Conservation (phyloP, 2,888 invertebrate species). For the Argynnis bischoffii region DNA sequence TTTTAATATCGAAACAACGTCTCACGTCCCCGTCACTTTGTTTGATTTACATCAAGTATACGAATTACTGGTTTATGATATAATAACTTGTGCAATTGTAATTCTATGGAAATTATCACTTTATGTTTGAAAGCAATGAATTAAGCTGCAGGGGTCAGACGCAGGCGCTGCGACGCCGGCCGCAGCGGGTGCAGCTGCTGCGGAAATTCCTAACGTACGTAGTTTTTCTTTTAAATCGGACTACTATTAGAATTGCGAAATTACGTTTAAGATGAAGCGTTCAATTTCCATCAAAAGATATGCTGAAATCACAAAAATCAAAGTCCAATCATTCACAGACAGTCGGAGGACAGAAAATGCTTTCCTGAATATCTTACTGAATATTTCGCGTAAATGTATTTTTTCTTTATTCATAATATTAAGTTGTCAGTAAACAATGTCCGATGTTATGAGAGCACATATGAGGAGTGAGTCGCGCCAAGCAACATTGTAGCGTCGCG, state of each 20-base stretch:
- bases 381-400: no score
- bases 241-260: background rate
- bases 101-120: constrained; percentile 32
- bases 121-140: constrained; percentile 38
- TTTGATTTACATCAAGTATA: constrained; percentile 22
- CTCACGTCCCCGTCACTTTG: background rate
- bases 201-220: background rate
- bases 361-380: no score
- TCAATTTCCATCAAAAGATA: no score
- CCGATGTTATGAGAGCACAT: no score
- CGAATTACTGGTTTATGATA: constrained; percentile 18
- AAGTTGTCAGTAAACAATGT: background rate
- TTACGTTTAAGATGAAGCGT: no score
- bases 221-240: background rate
- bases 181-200: background rate
- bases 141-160: constrained; percentile 42
- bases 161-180: background rate
- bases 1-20: background rate
- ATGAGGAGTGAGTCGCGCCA: background rate
- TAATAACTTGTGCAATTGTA: constrained; percentile 28
- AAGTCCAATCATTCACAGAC: no score
- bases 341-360: no score
- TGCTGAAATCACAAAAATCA: no score
- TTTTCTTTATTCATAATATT: background rate
- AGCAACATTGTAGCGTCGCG: background rate